Evolutionary conservation across 2,888 invertebrate species (phyloP).

Genomic region (Macrosiphum euphorbiae): DNA sequence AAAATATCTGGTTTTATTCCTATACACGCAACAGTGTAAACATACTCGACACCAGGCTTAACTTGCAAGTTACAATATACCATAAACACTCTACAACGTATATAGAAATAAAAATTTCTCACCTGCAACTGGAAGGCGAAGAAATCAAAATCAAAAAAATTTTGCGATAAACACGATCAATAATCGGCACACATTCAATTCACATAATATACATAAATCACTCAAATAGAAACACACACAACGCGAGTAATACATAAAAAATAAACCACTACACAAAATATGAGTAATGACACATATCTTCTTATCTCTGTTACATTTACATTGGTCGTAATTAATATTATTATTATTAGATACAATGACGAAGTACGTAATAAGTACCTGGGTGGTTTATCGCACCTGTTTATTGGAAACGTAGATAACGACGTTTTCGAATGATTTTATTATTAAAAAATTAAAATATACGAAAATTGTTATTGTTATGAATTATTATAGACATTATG

Average conservation of each 20-base stretch:
- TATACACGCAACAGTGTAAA: neutral
- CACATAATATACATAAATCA: neutral
- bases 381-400: constrained; percentile 55
- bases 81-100: neutral
- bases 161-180: constrained; percentile 8
- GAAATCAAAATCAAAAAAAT: constrained; percentile 3
- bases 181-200: constrained; percentile 24
- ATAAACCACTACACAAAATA: constrained; percentile 29
- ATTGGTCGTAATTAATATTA: constrained; percentile 56
- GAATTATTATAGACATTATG: neutral
- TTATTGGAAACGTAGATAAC: constrained; percentile 55
- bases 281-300: constrained; percentile 44
- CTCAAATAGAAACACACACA: constrained; percentile 8
- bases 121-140: neutral
- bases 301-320: constrained; percentile 57
- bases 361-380: constrained; percentile 35
- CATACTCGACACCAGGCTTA: neutral
- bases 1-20: neutral
- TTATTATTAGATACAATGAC: constrained; percentile 41
- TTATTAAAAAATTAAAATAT: constrained; percentile 20
- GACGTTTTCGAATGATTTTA: constrained; percentile 24
- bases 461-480: constrained; percentile 11
- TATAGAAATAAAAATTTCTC: neutral
- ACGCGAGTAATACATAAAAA: constrained; percentile 15
- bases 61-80: neutral